phyloP scores from a whole-genome alignment of 1,140 invertebrate species.

The Polypedilum vanderplanki region DNA sequence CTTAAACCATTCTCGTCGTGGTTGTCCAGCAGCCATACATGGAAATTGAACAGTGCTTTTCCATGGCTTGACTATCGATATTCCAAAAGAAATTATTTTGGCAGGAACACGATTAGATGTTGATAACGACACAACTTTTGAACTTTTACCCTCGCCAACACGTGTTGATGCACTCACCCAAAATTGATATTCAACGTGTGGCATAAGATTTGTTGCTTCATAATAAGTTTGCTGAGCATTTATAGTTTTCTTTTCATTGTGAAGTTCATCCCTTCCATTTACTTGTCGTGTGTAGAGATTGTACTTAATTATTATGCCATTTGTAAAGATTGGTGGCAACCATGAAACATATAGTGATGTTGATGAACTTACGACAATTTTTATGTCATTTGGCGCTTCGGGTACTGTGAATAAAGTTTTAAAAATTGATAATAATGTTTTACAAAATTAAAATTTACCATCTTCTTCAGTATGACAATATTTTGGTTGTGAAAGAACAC shows the following conservation, averaged over 20 bases:
- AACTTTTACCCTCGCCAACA: slow-evolving; percentile 68
- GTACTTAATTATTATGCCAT: slow-evolving; percentile 73
- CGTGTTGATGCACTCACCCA: slow-evolving; percentile 72
- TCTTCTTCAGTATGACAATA: slow-evolving; percentile 79
- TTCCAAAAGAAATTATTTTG: slow-evolving; percentile 62
- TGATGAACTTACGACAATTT: slow-evolving; percentile 67
- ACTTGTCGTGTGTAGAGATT: slow-evolving; percentile 67
- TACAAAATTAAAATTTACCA: slow-evolving; percentile 47
- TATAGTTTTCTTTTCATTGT: slow-evolving; percentile 58
- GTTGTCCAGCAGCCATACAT: slow-evolving; percentile 60
- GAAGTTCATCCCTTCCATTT: slow-evolving; percentile 59
- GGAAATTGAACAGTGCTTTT: slow-evolving; percentile 53
- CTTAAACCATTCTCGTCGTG: slow-evolving; percentile 59
- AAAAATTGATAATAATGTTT: slow-evolving; percentile 20
- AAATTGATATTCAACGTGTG: slow-evolving; percentile 71
- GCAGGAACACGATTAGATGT: slow-evolving; percentile 54
- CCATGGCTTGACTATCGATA: slow-evolving; percentile 57
- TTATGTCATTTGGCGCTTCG: slow-evolving; percentile 70
- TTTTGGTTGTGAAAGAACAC: slow-evolving; percentile 58
- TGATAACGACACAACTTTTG: slow-evolving; percentile 55
- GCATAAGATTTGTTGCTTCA: slow-evolving; percentile 61
- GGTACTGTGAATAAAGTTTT: slow-evolving; percentile 54
- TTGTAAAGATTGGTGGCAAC: slow-evolving; percentile 66
- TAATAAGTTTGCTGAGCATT: slow-evolving; percentile 55
- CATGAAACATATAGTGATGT: slow-evolving; percentile 72